These are phyloP conservation scores for Bujurquina vittata DNA, from an alignment of 2,113 vertebrate species.

Conservation along the genomic window DNA sequence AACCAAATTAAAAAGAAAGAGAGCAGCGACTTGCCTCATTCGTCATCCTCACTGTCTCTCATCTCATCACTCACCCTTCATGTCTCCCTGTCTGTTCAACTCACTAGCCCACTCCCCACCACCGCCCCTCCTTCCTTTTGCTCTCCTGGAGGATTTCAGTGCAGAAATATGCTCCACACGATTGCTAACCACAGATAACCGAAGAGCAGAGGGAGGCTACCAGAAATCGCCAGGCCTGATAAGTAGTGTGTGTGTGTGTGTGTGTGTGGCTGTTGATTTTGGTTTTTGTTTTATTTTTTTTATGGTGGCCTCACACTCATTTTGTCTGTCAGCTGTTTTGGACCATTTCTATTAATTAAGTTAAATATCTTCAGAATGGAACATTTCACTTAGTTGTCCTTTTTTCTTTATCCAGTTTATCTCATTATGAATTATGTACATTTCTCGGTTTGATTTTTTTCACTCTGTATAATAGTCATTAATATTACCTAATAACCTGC, in stretches of 20 bases:
- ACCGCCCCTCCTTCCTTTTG: not conserved
- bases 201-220: slow-evolving; percentile 30
- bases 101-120: not conserved
- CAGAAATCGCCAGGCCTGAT: slow-evolving; percentile 36
- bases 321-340: not conserved
- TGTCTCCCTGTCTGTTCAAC: slow-evolving; percentile 30
- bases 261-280: not conserved
- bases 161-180: slow-evolving; percentile 89
- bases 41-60: slow-evolving; percentile 60
- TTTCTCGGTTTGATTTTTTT: not conserved
- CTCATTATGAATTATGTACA: not conserved
- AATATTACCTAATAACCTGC: not conserved
- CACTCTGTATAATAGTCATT: not conserved
- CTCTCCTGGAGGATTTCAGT: slow-evolving; percentile 18
- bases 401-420: not conserved
- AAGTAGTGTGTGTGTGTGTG: slow-evolving; percentile 18
- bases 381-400: no score
- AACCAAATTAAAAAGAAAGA: slow-evolving; percentile 82
- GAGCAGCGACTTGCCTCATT: slow-evolving; percentile 28
- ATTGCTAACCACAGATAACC: slow-evolving; percentile 56
- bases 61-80: slow-evolving; percentile 41
- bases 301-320: not conserved
- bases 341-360: not conserved
- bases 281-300: not conserved
- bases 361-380: no score